phyloP scores from a whole-genome alignment of 2,888 invertebrate genomes.

The Tanypteryx hageni region DNA sequence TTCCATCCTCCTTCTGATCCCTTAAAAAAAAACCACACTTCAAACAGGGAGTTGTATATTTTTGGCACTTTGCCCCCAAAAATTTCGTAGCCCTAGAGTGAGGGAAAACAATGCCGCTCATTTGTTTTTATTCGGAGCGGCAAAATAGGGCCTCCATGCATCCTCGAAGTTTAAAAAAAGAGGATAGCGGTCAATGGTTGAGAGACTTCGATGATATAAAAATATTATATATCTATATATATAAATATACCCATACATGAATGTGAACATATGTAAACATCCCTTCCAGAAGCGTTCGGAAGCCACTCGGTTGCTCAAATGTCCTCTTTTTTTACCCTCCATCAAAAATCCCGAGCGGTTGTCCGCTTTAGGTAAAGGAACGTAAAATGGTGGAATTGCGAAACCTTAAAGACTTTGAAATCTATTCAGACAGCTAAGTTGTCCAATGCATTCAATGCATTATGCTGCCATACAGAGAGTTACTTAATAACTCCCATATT shows the following conservation, averaged over 20 bases:
- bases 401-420: background rate
- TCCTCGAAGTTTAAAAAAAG: conserved; percentile 28
- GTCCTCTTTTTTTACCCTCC: conserved; percentile 50
- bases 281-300: conserved; percentile 49
- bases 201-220: conserved; percentile 41
- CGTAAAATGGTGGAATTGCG: background rate
- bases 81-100: conserved; percentile 54
- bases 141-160: conserved; percentile 42
- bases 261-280: conserved; percentile 32
- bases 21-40: background rate
- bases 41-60: conserved; percentile 54
- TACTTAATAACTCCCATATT: background rate
- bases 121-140: conserved; percentile 40
- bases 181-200: conserved; percentile 54
- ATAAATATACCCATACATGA: conserved; percentile 19
- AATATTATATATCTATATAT: conserved; percentile 27
- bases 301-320: conserved; percentile 62
- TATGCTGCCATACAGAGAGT: background rate
- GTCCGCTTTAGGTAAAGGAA: conserved; percentile 44
- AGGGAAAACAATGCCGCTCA: conserved; percentile 6
- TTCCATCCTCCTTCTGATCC: too few species aligned
- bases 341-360: conserved; percentile 37
- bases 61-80: conserved; percentile 61
- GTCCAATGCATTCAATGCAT: background rate
- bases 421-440: background rate